These are phyloP conservation scores for Coleophora flavipennella DNA, from an alignment of 2,888 invertebrate genomes.

Conservation along the genomic window DNA sequence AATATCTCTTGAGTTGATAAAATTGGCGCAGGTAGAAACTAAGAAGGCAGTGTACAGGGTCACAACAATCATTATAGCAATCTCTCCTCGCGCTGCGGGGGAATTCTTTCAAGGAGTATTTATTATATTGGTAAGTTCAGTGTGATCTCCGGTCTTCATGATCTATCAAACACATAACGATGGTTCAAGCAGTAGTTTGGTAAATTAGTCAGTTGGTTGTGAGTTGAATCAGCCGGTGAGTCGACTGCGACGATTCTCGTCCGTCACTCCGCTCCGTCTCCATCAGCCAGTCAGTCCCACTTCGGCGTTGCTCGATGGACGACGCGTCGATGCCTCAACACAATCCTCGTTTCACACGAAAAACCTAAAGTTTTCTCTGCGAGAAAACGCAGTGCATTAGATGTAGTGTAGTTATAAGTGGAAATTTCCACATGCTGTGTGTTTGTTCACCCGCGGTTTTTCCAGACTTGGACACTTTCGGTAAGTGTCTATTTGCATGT, in stretches of 20 bases:
- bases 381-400: conserved; percentile 55
- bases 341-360: conserved; percentile 18
- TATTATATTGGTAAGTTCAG: no score
- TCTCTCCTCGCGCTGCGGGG: no score
- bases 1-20: no score
- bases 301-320: conserved; percentile 18
- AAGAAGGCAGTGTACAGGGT: no score
- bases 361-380: conserved; percentile 54
- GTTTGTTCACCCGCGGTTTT: conserved; percentile 17
- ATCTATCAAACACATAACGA: no score
- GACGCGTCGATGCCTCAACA: conserved; percentile 9
- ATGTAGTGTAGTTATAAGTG: conserved; percentile 40
- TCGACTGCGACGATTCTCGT: background rate
- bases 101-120: no score
- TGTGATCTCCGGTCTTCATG: no score
- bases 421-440: conserved; percentile 25
- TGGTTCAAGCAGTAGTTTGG: background rate
- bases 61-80: no score
- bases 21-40: no score
- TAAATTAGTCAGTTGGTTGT: no score
- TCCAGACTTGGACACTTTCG: conserved; percentile 18
- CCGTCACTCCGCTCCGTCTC: no score
- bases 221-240: background rate
- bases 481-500: conserved; percentile 35
- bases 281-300: conserved; percentile 24